Percentiles rank a stretch among this genome's conserved stretches.
phyloP scores from a whole-genome alignment of 2,888 invertebrate genomes.

The Sipha maydis region DNA sequence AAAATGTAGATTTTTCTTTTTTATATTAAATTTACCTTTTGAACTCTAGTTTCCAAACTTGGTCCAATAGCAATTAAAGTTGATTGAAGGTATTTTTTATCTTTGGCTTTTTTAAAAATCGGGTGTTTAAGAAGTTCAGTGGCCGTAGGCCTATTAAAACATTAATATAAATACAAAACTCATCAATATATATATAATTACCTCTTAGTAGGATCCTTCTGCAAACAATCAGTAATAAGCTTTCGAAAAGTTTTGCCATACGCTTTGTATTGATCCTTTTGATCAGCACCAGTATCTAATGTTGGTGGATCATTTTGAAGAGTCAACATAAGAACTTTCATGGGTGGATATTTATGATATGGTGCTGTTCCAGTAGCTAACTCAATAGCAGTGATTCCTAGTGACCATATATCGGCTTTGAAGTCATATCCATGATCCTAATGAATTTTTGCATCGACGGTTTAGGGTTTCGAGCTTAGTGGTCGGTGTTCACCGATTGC shows the following conservation, averaged over 20 bases:
- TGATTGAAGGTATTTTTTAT: slow-evolving; percentile 86
- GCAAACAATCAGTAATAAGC: slow-evolving; percentile 95
- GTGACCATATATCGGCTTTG: slow-evolving; percentile 94
- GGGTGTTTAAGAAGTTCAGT: slow-evolving; percentile 95
- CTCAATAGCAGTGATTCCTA: slow-evolving; percentile 98
- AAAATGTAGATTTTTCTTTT: neutral
- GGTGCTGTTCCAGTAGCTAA: slow-evolving; percentile 98
- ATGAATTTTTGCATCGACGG: slow-evolving; percentile 63
- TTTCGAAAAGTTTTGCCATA: slow-evolving; percentile 98
- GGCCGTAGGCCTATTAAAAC: slow-evolving; percentile 80
- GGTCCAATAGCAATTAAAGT: slow-evolving; percentile 87
- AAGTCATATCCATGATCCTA: slow-evolving; percentile 97
- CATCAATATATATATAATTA: slow-evolving; percentile 64
- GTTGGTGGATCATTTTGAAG: slow-evolving; percentile 98
- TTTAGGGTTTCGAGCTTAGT: slow-evolving; percentile 58
- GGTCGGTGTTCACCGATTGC: slow-evolving; percentile 51
- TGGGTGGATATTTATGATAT: slow-evolving; percentile 98
- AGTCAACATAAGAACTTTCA: slow-evolving; percentile 99
- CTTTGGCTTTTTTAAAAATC: slow-evolving; percentile 98
- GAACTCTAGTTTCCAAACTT: slow-evolving; percentile 88
- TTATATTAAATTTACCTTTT: slow-evolving; percentile 75
- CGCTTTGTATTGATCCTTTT: slow-evolving; percentile 97
- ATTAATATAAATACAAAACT: slow-evolving; percentile 12
- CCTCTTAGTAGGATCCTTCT: slow-evolving; percentile 93
- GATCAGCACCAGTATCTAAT: slow-evolving; percentile 92